Evolutionary conservation across 2,888 invertebrate species (phyloP).

Genomic region (Eupeodes latifasciatus): DNA sequence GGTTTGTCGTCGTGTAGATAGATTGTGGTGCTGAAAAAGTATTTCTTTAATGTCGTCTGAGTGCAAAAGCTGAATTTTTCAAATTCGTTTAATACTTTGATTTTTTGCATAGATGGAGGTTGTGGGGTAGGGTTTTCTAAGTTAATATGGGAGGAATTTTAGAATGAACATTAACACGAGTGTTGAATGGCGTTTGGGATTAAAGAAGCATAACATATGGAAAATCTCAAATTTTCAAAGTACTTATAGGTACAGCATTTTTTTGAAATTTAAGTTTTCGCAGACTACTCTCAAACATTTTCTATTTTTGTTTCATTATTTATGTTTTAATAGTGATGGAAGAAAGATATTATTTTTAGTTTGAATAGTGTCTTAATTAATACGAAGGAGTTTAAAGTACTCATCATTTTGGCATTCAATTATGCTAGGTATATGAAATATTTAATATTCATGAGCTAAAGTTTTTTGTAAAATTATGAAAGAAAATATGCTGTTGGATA

Average conservation of each 20-base stretch:
- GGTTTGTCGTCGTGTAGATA: constrained; percentile 12
- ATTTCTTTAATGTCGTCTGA: constrained; percentile 50
- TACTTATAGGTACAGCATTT: background rate
- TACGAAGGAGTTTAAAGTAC: too few species aligned
- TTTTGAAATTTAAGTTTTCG: constrained; percentile 2
- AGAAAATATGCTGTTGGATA: too few species aligned
- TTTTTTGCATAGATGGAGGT: background rate
- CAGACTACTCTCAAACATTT: too few species aligned
- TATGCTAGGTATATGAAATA: too few species aligned
- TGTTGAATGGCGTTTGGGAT: constrained; percentile 16
- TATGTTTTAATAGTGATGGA: too few species aligned
- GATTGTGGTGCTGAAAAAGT: constrained; percentile 51
- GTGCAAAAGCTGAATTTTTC: constrained; percentile 45
- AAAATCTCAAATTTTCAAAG: constrained; percentile 42
- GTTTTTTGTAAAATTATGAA: too few species aligned
- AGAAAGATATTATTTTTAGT: too few species aligned
- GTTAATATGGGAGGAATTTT: background rate
- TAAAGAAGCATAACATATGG: constrained; percentile 26
- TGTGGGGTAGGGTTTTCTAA: background rate
- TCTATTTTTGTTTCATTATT: too few species aligned
- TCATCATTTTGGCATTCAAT: too few species aligned
- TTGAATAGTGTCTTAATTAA: too few species aligned
- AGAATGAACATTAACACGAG: background rate
- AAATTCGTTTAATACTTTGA: constrained; percentile 28
- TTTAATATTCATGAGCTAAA: too few species aligned